Conservation (phyloP, 2,888 invertebrate species). For the Chrysolina oricalcia region DNA sequence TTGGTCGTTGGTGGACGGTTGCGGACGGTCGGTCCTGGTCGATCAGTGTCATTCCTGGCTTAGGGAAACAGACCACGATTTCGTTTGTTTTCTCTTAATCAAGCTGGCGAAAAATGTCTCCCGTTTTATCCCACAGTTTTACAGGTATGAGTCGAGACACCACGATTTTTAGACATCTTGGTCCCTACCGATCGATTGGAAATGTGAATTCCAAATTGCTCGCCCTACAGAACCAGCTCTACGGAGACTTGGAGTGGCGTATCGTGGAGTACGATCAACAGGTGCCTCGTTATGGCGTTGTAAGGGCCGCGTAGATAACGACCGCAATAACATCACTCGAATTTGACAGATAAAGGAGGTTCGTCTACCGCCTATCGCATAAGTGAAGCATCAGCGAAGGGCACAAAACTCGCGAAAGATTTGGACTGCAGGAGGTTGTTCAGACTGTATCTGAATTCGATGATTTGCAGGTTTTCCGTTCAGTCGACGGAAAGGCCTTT, state of each 20-base stretch:
- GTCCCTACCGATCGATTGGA: conserved; percentile 33
- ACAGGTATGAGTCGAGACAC: too few species aligned
- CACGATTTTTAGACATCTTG: too few species aligned
- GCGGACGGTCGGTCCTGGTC: too few species aligned
- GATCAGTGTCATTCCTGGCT: too few species aligned
- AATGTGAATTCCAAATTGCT: background rate
- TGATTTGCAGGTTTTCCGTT: conserved; percentile 3
- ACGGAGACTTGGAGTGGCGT: background rate
- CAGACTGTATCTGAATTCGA: background rate
- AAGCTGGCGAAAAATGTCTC: too few species aligned
- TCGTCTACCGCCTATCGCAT: conserved; percentile 5
- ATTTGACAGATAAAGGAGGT: background rate
- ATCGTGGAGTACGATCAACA: background rate
- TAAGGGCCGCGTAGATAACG: background rate
- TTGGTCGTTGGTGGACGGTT: too few species aligned
- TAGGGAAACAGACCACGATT: too few species aligned
- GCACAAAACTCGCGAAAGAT: background rate
- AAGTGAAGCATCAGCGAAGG: conserved; percentile 8
- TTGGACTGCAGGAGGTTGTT: conserved; percentile 7
- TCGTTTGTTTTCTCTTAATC: too few species aligned
- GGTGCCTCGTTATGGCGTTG: background rate
- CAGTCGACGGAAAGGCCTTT: background rate
- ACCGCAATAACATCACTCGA: conserved; percentile 15
- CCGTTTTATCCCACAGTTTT: too few species aligned
- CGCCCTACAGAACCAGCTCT: background rate